These are phyloP conservation scores for Rousettus madagascariensis DNA, from an alignment of 2,797 vertebrate genomes.

Conservation along the genomic window DNA sequence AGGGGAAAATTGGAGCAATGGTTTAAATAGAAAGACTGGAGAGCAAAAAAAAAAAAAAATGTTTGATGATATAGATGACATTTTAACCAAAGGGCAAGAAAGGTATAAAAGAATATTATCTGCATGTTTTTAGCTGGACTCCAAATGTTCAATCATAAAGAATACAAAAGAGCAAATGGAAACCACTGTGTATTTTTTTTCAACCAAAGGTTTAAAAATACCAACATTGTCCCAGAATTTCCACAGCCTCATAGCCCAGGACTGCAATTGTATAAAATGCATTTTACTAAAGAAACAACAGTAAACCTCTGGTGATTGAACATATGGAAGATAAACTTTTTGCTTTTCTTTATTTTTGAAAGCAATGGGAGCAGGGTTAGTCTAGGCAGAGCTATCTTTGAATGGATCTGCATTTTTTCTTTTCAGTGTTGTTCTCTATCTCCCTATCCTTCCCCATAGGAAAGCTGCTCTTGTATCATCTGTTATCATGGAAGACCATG, in stretches of 20 bases:
- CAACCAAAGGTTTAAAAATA: constrained; percentile 41
- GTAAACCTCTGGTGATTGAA: constrained; percentile 5
- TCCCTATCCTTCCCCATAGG: neutral
- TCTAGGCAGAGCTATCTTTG: constrained; percentile 14
- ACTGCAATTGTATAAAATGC: neutral
- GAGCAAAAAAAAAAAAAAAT: neutral
- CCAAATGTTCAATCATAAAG: constrained; percentile 17
- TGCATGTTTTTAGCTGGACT: constrained; percentile 11
- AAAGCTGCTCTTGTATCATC: constrained; percentile 53
- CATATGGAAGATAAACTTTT: neutral
- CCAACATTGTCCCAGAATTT: neutral
- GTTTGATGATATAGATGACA: neutral
- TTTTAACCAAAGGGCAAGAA: neutral
- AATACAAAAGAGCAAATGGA: neutral
- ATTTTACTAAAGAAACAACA: constrained; percentile 27
- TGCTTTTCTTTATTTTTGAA: constrained; percentile 8
- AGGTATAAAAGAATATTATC: constrained; percentile 16
- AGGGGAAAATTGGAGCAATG: neutral
- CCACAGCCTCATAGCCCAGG: neutral
- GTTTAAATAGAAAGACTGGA: neutral
- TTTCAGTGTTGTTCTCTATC: neutral
- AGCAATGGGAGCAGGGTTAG: neutral
- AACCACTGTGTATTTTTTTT: neutral
- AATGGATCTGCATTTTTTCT: neutral
- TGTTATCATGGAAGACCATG: constrained; percentile 28